These are phyloP conservation scores for Sula dactylatra DNA, from an alignment of 2,113 vertebrate species.

Conservation along the genomic window DNA sequence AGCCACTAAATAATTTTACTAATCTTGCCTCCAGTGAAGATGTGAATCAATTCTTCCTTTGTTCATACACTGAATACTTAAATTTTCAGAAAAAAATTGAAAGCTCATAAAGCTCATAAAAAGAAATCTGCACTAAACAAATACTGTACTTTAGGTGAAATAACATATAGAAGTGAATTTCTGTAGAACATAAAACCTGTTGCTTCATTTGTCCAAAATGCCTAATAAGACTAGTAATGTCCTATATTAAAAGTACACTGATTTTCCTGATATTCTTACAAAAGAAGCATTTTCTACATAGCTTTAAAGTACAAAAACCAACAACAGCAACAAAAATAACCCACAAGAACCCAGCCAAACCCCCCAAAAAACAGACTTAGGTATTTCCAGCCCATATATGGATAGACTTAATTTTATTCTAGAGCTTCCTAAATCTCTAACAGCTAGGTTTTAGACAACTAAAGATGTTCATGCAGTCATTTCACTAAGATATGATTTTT, in stretches of 20 bases:
- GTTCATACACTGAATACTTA: not conserved
- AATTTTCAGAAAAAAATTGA: not conserved
- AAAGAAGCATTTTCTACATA: not conserved
- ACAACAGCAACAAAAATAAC: not conserved
- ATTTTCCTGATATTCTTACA: not conserved
- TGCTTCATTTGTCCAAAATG: not conserved
- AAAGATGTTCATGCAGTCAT: not conserved
- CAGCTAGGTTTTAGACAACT: not conserved
- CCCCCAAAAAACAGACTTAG: fast-evolving
- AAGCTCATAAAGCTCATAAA: not conserved
- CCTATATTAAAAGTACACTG: not conserved
- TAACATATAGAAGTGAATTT: not conserved
- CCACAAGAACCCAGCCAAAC: not conserved
- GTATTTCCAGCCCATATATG: not conserved
- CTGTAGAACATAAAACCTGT: not conserved
- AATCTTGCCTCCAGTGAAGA: not conserved
- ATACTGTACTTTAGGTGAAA: not conserved
- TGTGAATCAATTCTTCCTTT: not conserved
- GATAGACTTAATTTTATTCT: not conserved
- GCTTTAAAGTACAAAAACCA: fast-evolving
- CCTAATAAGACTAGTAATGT: not conserved
- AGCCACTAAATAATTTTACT: not conserved
- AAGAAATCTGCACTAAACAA: not conserved
- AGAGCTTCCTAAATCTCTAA: not conserved
- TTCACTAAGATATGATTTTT: not conserved